These are phyloP conservation scores for Boloria euphrosyne DNA, from an alignment of 2,888 invertebrate species.

Conservation along the genomic window DNA sequence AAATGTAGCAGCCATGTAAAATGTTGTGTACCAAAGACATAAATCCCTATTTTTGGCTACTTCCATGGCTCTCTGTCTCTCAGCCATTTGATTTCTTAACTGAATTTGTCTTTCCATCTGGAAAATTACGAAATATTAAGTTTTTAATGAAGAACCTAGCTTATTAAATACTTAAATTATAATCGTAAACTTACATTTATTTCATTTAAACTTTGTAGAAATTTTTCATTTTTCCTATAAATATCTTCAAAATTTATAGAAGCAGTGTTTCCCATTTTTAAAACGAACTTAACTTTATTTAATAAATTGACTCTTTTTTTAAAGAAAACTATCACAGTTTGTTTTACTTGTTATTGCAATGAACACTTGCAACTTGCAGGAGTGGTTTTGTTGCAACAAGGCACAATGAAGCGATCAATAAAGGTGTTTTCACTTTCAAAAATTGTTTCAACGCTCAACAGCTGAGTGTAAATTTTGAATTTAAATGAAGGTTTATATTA, in stretches of 20 bases:
- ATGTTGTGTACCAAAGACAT: conserved; percentile 87
- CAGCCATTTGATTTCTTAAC: conserved; percentile 90
- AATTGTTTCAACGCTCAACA: neutral
- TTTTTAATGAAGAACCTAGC: conserved; percentile 27
- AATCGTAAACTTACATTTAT: conserved; percentile 77
- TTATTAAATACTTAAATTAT: conserved; percentile 2
- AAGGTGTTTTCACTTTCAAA: conserved; percentile 12
- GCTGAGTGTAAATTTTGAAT: neutral
- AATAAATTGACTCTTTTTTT: neutral
- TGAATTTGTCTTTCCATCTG: conserved; percentile 91
- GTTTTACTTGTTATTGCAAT: neutral
- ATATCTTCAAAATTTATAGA: conserved; percentile 85
- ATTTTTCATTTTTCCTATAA: conserved; percentile 86
- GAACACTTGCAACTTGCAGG: neutral
- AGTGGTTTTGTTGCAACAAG: no score
- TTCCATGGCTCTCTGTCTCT: conserved; percentile 87
- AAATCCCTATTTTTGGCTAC: conserved; percentile 87
- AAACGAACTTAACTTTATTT: neutral
- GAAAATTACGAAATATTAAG: conserved; percentile 35
- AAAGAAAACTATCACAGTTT: neutral
- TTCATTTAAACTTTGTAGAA: conserved; percentile 85
- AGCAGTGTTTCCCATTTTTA: conserved; percentile 82
- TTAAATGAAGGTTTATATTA: neutral
- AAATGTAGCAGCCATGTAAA: conserved; percentile 83
- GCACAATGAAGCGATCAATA: neutral